These are phyloP conservation scores for Philereme transversata DNA, from an alignment of 2,888 invertebrate genomes.

Conservation along the genomic window DNA sequence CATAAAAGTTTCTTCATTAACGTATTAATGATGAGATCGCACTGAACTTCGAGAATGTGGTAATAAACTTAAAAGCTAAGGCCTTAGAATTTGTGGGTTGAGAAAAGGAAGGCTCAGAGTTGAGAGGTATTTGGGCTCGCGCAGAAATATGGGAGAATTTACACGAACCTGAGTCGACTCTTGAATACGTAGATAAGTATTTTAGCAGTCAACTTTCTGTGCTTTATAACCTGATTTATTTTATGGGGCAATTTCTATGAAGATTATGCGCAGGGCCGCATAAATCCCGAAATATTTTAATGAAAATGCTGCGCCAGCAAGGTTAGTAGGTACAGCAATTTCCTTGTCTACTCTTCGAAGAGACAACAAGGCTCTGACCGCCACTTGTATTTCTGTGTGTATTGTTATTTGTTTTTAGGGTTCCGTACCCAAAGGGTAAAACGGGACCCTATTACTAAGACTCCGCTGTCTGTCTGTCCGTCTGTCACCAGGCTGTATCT, in stretches of 20 bases:
- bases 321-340: no score
- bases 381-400: no score
- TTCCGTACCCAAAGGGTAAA: no score
- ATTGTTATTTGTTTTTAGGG: no score
- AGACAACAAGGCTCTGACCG: no score
- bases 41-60: not conserved
- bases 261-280: not conserved
- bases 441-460: no score
- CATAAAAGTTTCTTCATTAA: slow-evolving; percentile 5
- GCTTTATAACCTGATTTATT: not conserved
- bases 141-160: not conserved
- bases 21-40: not conserved
- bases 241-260: not conserved
- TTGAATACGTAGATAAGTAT: not conserved
- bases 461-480: no score
- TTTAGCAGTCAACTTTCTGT: not conserved
- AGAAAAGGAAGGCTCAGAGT: not conserved
- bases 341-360: no score
- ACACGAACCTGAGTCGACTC: not conserved
- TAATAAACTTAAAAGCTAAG: not conserved
- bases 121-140: not conserved
- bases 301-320: no score
- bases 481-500: no score
- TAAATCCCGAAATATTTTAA: no score
- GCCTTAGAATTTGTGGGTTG: not conserved